phyloP scores from a whole-genome alignment of 2,797 vertebrate genomes.

The Psittacula echo region DNA sequence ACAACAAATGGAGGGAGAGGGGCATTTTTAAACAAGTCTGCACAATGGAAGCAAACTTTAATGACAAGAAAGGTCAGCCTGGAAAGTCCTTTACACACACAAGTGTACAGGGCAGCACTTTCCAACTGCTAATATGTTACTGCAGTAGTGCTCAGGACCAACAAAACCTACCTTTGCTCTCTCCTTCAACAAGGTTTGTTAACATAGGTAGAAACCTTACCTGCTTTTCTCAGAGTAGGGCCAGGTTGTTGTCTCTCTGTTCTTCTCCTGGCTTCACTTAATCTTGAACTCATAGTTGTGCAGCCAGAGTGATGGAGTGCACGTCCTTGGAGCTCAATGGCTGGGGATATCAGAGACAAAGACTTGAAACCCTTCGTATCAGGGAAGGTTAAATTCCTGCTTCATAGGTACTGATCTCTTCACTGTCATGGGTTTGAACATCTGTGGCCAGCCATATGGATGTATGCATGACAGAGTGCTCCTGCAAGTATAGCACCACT shows the following conservation, averaged over 20 bases:
- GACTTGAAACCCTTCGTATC: rapidly evolving
- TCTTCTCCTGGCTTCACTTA: not conserved
- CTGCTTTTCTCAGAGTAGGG: not conserved
- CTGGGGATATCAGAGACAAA: not conserved
- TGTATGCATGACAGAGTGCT: not conserved
- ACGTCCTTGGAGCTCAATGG: not conserved
- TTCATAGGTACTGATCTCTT: not conserved
- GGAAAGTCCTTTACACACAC: not conserved
- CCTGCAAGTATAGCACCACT: not conserved
- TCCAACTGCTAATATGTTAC: not conserved
- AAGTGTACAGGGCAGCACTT: not conserved
- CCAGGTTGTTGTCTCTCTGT: not conserved
- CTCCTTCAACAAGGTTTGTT: not conserved
- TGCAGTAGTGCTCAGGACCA: not conserved
- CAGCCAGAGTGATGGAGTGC: not conserved
- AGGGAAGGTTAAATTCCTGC: not conserved
- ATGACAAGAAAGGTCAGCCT: not conserved
- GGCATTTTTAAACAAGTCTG: not conserved
- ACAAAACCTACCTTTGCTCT: not conserved
- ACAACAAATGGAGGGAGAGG: not conserved
- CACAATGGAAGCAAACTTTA: not conserved
- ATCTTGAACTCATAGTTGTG: not conserved
- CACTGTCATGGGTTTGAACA: not conserved
- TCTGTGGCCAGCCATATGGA: rapidly evolving
- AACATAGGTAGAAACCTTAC: not conserved